A percentile compares a stretch with the other conserved stretches of the same genome.
Evolutionary conservation across 2,113 vertebrate species (phyloP).

Genomic region (Sander vitreus): DNA sequence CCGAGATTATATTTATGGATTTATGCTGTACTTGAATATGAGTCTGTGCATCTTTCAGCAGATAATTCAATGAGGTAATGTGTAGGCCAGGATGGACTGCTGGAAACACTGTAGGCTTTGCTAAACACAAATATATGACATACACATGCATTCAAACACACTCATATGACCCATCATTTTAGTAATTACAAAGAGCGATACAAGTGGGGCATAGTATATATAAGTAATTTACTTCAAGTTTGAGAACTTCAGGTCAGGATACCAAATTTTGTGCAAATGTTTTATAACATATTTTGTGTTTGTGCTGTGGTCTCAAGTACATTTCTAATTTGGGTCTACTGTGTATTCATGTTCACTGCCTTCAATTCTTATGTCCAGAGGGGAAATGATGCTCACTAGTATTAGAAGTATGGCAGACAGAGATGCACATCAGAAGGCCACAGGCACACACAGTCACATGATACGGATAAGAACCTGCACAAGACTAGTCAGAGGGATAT

Average conservation of each 20-base stretch:
- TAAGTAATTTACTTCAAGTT: not conserved
- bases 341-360: constrained; percentile 8
- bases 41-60: constrained; percentile 30
- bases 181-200: not conserved
- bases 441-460: constrained; percentile 19
- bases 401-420: constrained; percentile 7
- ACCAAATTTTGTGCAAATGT: not conserved
- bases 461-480: constrained; percentile 28
- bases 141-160: constrained; percentile 10
- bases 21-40: constrained; percentile 47
- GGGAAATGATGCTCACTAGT: constrained; percentile 22
- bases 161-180: not conserved
- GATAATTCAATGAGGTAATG: constrained; percentile 13
- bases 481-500: constrained; percentile 65
- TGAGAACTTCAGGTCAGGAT: not conserved
- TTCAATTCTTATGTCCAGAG: constrained; percentile 22
- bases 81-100: not conserved
- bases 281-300: not conserved
- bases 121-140: constrained; percentile 17
- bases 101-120: constrained; percentile 11
- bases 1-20: constrained; percentile 56
- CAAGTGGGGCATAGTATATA: not conserved
- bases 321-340: constrained; percentile 1
- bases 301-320: not conserved
- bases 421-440: constrained; percentile 30